phyloP scores from a whole-genome alignment of 2,888 invertebrate species.

The Leucophenga montana region DNA sequence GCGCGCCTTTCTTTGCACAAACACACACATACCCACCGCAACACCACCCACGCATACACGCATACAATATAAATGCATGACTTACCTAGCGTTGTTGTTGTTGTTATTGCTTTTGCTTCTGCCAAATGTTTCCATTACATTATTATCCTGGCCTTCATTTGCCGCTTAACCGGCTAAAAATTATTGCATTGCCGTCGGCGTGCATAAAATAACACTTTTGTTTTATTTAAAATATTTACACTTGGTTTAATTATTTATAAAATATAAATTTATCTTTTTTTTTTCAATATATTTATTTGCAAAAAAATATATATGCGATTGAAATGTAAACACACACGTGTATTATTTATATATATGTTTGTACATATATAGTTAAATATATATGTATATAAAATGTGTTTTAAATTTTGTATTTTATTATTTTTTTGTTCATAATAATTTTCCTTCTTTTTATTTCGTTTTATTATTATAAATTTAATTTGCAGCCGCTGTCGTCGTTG shows the following conservation, averaged over 20 bases:
- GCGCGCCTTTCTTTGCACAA: no score
- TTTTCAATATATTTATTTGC: neutral
- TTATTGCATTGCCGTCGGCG: conserved; percentile 37
- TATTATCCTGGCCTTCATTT: conserved; percentile 51
- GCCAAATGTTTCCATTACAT: conserved; percentile 60
- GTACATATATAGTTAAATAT: conserved; percentile 29
- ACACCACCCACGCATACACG: no score
- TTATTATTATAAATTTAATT: conserved; percentile 2
- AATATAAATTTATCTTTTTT: conserved; percentile 17
- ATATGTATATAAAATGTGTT: conserved; percentile 25
- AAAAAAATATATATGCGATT: no score
- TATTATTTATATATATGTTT: conserved; percentile 21
- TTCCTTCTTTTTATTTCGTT: neutral
- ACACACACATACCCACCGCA: no score
- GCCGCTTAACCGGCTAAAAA: conserved; percentile 38
- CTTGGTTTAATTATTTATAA: conserved; percentile 36
- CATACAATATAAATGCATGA: neutral
- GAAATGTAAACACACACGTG: neutral
- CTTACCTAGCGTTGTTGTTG: conserved; percentile 39
- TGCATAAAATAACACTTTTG: conserved; percentile 40
- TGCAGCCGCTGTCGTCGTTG: neutral
- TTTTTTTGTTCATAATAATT: no score
- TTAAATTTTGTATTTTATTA: no score
- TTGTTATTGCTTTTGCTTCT: conserved; percentile 34
- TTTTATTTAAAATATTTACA: conserved; percentile 27